A percentile compares a stretch with the other conserved stretches of the same genome.
Evolutionary conservation across 2,888 invertebrate species (phyloP).

Genomic region (Corythucha ciliata): DNA sequence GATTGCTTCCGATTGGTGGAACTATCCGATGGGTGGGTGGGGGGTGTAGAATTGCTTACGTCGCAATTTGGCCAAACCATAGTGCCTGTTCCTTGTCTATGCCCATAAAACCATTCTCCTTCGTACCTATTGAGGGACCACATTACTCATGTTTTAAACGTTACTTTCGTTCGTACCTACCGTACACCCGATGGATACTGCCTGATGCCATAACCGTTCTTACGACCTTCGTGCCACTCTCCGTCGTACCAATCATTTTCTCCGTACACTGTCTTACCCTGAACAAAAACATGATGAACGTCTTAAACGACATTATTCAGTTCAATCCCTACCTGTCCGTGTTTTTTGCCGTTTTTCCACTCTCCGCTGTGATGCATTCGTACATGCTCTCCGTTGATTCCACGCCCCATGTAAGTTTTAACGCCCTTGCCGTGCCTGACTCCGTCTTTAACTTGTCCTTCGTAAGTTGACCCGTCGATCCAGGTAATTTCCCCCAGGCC

Average conservation of each 20-base stretch:
- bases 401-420: conserved; percentile 9
- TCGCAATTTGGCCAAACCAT: conserved; percentile 28
- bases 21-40: not conserved
- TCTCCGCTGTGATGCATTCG: conserved; percentile 24
- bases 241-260: conserved; percentile 27
- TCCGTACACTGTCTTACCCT: conserved; percentile 25
- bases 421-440: conserved; percentile 21
- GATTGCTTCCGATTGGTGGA: not conserved
- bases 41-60: conserved; percentile 18
- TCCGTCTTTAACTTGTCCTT: conserved; percentile 22
- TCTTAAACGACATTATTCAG: not conserved
- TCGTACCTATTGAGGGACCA: conserved; percentile 15
- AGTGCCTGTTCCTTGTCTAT: conserved; percentile 24
- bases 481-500: conserved; percentile 23
- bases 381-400: too few relatives aligned
- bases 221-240: conserved; percentile 21
- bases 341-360: conserved; percentile 25
- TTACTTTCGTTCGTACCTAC: not conserved
- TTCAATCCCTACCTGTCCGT: conserved; percentile 23
- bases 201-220: conserved; percentile 22
- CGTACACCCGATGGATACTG: conserved; percentile 15
- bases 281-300: not conserved
- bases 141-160: not conserved
- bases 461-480: conserved; percentile 24
- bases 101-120: conserved; percentile 23